Conservation (phyloP, 2,797 vertebrate genomes). For the Gadopsis bispinosus region DNA sequence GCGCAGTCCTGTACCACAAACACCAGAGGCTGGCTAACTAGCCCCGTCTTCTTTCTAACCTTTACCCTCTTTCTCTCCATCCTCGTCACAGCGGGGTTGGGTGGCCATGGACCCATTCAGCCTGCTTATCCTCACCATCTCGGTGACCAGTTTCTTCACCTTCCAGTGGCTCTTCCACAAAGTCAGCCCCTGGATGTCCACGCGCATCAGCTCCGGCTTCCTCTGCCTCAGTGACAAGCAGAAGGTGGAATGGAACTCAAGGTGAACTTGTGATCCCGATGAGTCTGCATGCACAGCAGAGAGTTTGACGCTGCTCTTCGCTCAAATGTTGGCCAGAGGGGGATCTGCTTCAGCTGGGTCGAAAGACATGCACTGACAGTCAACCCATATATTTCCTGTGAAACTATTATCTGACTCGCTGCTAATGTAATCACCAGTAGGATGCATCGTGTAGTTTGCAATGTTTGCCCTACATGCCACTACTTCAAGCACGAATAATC, state of each 20-base stretch:
- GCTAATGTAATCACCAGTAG: background rate
- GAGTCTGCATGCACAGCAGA: background rate
- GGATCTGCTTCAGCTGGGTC: slow-evolving; percentile 9
- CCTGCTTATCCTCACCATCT: slow-evolving; percentile 85
- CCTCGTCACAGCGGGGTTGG: slow-evolving; percentile 74
- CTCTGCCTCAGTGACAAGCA: slow-evolving; percentile 89
- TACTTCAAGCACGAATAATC: background rate
- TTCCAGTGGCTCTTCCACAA: slow-evolving; percentile 96
- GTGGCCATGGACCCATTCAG: slow-evolving; percentile 92
- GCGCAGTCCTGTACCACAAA: background rate
- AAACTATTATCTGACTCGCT: slow-evolving; percentile 28
- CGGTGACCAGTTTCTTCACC: slow-evolving; percentile 89
- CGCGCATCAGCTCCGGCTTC: slow-evolving; percentile 88
- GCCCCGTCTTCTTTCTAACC: background rate
- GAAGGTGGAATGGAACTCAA: slow-evolving; percentile 99
- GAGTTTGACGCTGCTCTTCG: slow-evolving; percentile 1
- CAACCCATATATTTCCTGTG: slow-evolving; percentile 39
- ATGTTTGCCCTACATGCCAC: slow-evolving; percentile 15
- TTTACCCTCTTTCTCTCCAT: background rate
- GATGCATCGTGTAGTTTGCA: slow-evolving; percentile 23
- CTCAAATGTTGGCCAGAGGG: background rate
- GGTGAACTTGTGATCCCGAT: slow-evolving; percentile 76
- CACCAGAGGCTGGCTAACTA: background rate
- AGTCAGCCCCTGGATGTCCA: slow-evolving; percentile 92
- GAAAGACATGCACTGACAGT: slow-evolving; percentile 18